Evolutionary conservation across 92 coral and sea anemone genomes (phyloP).

Genomic region (Epizoanthus illoricatus): DNA sequence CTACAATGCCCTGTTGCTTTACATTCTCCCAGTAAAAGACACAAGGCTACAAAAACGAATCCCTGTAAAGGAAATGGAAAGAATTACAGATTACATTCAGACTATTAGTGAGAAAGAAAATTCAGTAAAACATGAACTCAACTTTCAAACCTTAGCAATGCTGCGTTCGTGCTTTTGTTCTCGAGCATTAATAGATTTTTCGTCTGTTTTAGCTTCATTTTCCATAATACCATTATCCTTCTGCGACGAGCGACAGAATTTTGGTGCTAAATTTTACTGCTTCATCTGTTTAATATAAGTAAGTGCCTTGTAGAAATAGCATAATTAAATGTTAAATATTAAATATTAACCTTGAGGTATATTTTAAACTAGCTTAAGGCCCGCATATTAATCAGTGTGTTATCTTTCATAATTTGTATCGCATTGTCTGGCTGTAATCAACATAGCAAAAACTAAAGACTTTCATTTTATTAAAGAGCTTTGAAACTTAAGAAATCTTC

Average conservation of each 20-base stretch:
- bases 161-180: not conserved
- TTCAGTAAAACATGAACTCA: not conserved
- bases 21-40: not conserved
- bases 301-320: constrained; percentile 1
- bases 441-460: not conserved
- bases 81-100: not conserved
- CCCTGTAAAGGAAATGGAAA: not conserved
- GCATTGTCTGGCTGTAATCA: not conserved
- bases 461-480: not conserved
- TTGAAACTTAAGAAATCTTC: not conserved
- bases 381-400: not conserved
- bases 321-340: constrained; percentile 3
- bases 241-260: not conserved
- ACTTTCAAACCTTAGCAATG: constrained; percentile 5
- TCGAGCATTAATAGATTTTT: not conserved
- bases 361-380: not conserved
- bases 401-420: not conserved
- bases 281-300: constrained; percentile 2
- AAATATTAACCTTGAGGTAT: not conserved
- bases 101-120: not conserved
- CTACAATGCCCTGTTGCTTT: not conserved
- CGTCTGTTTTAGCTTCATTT: not conserved
- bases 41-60: not conserved
- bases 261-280: not conserved
- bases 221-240: not conserved